phyloP scores from a whole-genome alignment of 2,113 vertebrate genomes.

The Formicarius rufipectus region DNA sequence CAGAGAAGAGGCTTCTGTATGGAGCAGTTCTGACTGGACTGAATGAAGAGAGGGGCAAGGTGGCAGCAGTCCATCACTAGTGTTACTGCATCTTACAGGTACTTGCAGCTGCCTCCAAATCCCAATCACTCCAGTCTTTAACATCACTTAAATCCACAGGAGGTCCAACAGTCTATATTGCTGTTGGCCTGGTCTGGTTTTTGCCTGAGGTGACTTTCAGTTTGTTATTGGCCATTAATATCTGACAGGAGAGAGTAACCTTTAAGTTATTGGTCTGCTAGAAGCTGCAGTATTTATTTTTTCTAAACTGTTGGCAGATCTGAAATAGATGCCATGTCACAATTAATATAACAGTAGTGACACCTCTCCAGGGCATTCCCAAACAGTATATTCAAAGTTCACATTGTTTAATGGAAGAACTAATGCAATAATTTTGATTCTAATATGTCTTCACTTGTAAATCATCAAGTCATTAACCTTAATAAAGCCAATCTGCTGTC shows the following conservation, averaged over 20 bases:
- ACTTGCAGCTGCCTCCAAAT: neutral
- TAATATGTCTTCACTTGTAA: conserved; percentile 60
- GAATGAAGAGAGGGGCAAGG: neutral
- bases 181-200: neutral
- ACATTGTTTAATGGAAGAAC: conserved; percentile 49
- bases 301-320: neutral
- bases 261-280: neutral
- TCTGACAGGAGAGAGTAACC: neutral
- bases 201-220: neutral
- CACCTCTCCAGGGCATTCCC: conserved; percentile 30
- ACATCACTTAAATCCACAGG: neutral
- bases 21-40: neutral
- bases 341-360: conserved; percentile 39
- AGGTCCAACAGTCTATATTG: neutral
- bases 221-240: neutral
- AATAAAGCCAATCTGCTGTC: conserved; percentile 43
- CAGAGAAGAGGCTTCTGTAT: neutral
- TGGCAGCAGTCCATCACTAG: neutral
- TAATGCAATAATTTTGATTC: conserved; percentile 58
- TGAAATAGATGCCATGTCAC: conserved; percentile 31
- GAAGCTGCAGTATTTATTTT: neutral
- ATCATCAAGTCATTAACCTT: conserved; percentile 63
- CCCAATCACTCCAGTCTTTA: neutral
- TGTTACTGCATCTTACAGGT: neutral
- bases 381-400: conserved; percentile 52